These are phyloP conservation scores for Halocaridina rubra DNA, from an alignment of 2,888 invertebrate species.

Conservation along the genomic window DNA sequence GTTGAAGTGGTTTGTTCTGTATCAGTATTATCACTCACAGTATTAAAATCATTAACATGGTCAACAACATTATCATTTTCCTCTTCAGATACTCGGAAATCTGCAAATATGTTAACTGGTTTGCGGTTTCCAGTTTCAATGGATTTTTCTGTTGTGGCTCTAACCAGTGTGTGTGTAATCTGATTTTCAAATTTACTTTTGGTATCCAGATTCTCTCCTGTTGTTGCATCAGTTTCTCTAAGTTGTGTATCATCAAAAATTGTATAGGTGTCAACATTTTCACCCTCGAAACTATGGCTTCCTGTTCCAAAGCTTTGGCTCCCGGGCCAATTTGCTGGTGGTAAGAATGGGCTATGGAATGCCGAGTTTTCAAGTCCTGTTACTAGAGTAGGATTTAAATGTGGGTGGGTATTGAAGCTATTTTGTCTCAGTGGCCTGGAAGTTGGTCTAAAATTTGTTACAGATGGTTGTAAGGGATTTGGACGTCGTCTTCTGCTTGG, in stretches of 20 bases:
- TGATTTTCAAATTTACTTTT: neutral
- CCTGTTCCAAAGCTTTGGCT: no score
- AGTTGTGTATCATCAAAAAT: neutral
- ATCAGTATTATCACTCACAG: neutral
- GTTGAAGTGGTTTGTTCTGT: neutral
- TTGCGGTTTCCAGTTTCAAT: neutral
- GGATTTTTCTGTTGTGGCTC: neutral
- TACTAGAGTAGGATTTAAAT: neutral
- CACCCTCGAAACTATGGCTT: neutral
- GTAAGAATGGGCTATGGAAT: slow-evolving; percentile 18
- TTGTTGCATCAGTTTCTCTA: neutral
- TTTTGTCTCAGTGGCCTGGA: neutral
- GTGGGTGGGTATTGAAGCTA: neutral
- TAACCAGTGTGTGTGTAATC: neutral
- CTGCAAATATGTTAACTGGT: neutral
- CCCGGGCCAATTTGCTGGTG: neutral
- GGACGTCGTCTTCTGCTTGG: slow-evolving; percentile 21
- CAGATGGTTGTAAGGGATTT: neutral
- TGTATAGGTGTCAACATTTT: neutral
- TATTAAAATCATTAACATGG: neutral
- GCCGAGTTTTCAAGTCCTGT: slow-evolving; percentile 3
- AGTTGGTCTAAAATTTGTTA: neutral
- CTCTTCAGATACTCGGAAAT: neutral
- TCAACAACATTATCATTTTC: slow-evolving; percentile 4
- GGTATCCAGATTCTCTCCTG: neutral